These are phyloP conservation scores for Progne subis DNA, from an alignment of 2,113 vertebrate species.

Conservation along the genomic window DNA sequence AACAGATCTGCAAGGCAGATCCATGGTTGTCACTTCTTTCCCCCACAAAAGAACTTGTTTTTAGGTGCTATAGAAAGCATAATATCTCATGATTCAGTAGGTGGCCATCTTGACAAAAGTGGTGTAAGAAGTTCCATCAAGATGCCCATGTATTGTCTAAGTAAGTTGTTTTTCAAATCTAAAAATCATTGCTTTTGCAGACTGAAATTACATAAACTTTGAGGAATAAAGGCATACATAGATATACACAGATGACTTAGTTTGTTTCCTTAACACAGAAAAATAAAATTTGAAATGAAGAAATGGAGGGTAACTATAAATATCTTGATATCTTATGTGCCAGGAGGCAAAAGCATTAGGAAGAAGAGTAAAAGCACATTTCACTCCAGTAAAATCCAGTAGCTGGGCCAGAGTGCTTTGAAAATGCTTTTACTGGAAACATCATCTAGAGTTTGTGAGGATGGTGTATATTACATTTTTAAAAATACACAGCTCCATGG, in stretches of 20 bases:
- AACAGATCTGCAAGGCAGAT: not conserved
- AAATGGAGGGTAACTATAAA: not conserved
- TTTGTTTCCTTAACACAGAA: not conserved
- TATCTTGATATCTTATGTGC: not conserved
- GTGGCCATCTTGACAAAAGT: not conserved
- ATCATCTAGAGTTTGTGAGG: not conserved
- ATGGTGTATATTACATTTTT: constrained; percentile 22
- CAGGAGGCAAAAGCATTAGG: not conserved
- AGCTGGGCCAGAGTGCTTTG: constrained; percentile 1
- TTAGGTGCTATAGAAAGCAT: not conserved
- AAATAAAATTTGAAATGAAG: not conserved
- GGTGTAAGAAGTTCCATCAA: not conserved
- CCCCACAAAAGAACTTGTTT: not conserved
- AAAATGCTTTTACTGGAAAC: constrained; percentile 56
- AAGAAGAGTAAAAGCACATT: not conserved
- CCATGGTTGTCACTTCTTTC: not conserved
- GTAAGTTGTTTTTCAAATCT: not conserved
- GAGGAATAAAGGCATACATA: not conserved
- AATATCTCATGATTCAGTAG: not conserved
- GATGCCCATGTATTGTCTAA: not conserved
- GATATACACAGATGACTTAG: not conserved
- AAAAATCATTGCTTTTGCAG: not conserved
- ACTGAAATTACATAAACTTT: not conserved
- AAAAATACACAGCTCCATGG: not conserved
- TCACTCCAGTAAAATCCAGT: constrained; percentile 9